Conservation (phyloP, 2,113 vertebrate species). For the Prietella phreatophila region DNA sequence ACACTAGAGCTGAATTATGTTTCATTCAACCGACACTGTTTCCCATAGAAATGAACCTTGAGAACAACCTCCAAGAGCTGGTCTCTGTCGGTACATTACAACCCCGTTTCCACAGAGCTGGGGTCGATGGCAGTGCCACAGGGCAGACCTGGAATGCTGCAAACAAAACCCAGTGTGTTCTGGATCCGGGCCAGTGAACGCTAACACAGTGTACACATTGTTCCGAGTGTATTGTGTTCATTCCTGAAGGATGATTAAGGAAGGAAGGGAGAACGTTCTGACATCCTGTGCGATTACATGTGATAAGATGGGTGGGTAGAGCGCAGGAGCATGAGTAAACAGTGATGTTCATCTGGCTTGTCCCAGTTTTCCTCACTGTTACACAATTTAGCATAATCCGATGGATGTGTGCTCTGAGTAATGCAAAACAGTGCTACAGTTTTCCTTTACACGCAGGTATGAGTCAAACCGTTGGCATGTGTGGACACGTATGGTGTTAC, state of each 20-base stretch:
- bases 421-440: not conserved
- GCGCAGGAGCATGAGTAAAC: not conserved
- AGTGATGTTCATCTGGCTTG: not conserved
- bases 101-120: not conserved
- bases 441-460: not conserved
- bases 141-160: not conserved
- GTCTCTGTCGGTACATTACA: not conserved
- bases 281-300: not conserved
- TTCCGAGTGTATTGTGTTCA: not conserved
- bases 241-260: constrained; percentile 18
- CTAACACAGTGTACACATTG: not conserved
- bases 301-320: constrained; percentile 17
- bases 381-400: not conserved
- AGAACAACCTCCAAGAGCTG: not conserved
- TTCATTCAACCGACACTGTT: not conserved
- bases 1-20: not conserved
- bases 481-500: not conserved
- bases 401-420: not conserved
- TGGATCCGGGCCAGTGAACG: not conserved
- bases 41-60: not conserved
- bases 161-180: not conserved
- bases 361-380: constrained; percentile 12
- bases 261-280: constrained; percentile 13
- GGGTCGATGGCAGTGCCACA: not conserved
- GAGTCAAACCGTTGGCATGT: not conserved